Percentiles rank a stretch among this genome's conserved stretches.
phyloP scores from a whole-genome alignment of 1,140 invertebrate species.

The Sinella curviseta region DNA sequence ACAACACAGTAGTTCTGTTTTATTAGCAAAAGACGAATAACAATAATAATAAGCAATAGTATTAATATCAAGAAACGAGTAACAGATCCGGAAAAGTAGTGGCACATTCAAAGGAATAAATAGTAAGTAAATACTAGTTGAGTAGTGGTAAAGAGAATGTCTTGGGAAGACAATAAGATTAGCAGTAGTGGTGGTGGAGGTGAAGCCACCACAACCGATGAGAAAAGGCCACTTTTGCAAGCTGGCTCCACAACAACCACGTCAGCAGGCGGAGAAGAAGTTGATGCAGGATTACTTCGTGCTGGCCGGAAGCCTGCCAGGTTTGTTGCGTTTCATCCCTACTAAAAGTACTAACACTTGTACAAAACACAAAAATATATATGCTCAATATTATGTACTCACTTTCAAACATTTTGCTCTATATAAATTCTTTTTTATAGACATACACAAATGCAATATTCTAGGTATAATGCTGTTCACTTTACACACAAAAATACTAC shows the following conservation, averaged over 20 bases:
- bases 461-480: too few relatives aligned
- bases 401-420: too few relatives aligned
- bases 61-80: not conserved
- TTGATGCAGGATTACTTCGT: constrained; percentile 17
- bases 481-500: too few relatives aligned
- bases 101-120: not conserved
- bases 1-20: not conserved
- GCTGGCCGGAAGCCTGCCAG: constrained; percentile 38
- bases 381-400: too few relatives aligned
- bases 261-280: too few relatives aligned
- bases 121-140: too few relatives aligned
- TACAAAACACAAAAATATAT: not conserved
- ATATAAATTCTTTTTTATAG: too few relatives aligned
- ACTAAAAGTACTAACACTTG: too few relatives aligned
- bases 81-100: not conserved
- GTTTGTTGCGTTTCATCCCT: constrained; percentile 28
- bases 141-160: constrained; percentile 23
- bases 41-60: not conserved
- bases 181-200: too few relatives aligned
- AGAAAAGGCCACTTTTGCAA: constrained; percentile 33
- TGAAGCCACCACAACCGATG: constrained; percentile 19
- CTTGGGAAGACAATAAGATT: constrained; percentile 38
- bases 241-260: not conserved
- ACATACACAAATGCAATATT: too few relatives aligned
- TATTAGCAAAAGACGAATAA: not conserved